A percentile compares a stretch with the other conserved stretches of the same genome.
These are phyloP conservation scores for Bovichtus variegatus DNA, from an alignment of 2,797 vertebrate species.

Conservation along the genomic window DNA sequence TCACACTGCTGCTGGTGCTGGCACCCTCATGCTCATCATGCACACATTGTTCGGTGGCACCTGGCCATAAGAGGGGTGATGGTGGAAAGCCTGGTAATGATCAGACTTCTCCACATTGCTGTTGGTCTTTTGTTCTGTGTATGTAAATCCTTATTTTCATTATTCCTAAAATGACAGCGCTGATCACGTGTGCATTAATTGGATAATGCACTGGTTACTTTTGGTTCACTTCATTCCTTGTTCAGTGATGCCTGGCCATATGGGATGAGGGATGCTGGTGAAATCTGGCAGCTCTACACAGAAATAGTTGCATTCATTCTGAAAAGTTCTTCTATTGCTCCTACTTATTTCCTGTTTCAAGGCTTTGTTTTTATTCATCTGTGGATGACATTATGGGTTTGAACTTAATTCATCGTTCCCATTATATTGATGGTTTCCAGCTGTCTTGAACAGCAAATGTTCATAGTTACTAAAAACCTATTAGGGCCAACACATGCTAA, in stretches of 20 bases:
- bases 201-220: not conserved
- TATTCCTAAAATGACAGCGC: slow-evolving; percentile 23
- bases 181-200: slow-evolving; percentile 20
- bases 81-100: slow-evolving; percentile 57
- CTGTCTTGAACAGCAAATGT: slow-evolving; percentile 9
- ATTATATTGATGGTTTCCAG: slow-evolving; percentile 21
- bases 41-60: slow-evolving; percentile 78
- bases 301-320: slow-evolving; percentile 4
- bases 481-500: slow-evolving; percentile 8
- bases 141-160: slow-evolving; percentile 31
- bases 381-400: not conserved
- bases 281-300: slow-evolving; percentile 12
- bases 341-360: not conserved
- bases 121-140: slow-evolving; percentile 11
- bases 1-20: slow-evolving; percentile 66
- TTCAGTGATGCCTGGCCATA: slow-evolving; percentile 26
- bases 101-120: slow-evolving; percentile 37
- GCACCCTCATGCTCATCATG: slow-evolving; percentile 83
- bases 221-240: slow-evolving; percentile 28
- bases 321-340: not conserved
- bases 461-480: slow-evolving; percentile 18
- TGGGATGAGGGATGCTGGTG: slow-evolving; percentile 22
- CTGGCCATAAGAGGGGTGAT: slow-evolving; percentile 69
- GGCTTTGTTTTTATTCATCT: slow-evolving; percentile 14
- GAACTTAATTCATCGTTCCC: not conserved